Percentiles rank a stretch among this genome's conserved stretches.
phyloP scores from a whole-genome alignment of 2,797 vertebrate genomes.

The Psittacula derbiana region DNA sequence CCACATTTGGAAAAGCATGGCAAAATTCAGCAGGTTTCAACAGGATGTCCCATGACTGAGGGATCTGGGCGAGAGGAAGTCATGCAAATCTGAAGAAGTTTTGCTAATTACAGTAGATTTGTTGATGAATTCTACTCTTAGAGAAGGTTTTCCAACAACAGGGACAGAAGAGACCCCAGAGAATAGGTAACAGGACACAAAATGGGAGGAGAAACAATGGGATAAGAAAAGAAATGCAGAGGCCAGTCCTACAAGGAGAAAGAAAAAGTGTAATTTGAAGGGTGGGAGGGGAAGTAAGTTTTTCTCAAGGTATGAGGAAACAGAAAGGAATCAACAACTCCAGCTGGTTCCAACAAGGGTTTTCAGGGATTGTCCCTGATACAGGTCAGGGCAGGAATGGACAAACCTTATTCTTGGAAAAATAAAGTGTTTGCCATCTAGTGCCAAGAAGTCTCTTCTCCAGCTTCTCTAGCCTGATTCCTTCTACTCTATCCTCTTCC shows the following conservation, averaged over 20 bases:
- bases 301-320: neutral
- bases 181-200: neutral
- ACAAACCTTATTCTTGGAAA: neutral
- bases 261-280: neutral
- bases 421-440: neutral
- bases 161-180: neutral
- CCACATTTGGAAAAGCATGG: accelerated
- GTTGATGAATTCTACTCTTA: neutral
- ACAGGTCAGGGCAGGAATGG: neutral
- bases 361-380: neutral
- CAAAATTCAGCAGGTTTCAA: neutral
- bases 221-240: neutral
- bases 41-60: neutral
- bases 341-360: neutral
- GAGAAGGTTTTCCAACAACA: neutral
- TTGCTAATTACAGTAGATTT: neutral
- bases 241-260: neutral
- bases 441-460: neutral
- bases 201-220: neutral
- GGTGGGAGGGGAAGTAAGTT: neutral
- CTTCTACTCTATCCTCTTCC: neutral
- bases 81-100: neutral
- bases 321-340: neutral
- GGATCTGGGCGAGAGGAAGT: neutral
- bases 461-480: neutral